A percentile compares a stretch with the other conserved stretches of the same genome.
phyloP scores from a whole-genome alignment of 2,888 invertebrate genomes.

The Acronicta psi region DNA sequence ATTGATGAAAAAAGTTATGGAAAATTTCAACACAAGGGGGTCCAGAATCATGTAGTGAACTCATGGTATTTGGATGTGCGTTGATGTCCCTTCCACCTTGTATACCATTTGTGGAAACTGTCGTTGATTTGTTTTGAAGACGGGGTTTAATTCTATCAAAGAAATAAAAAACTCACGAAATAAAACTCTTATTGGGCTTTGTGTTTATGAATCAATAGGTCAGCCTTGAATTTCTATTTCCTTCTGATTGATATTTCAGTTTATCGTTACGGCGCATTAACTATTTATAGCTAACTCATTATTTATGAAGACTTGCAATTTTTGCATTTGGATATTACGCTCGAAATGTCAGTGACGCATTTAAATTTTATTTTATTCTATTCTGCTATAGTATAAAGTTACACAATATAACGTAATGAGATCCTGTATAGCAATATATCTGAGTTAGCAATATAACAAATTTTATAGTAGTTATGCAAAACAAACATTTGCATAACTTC shows the following conservation, averaged over 20 bases:
- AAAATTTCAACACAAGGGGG: no score
- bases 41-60: no score
- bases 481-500: conserved; percentile 4
- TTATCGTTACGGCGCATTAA: conserved; percentile 20
- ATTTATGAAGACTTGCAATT: background rate
- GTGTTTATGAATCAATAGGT: conserved; percentile 15
- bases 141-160: background rate
- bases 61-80: no score
- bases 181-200: conserved; percentile 7
- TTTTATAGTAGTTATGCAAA: conserved; percentile 9
- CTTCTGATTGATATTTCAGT: conserved; percentile 36
- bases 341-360: no score
- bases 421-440: background rate
- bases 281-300: conserved; percentile 4
- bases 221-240: conserved; percentile 49
- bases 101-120: background rate
- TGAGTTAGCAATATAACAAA: conserved; percentile 5
- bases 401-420: background rate
- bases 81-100: no score
- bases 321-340: no score
- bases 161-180: no score
- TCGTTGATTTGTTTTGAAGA: background rate
- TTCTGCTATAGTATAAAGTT: conserved; percentile 9
- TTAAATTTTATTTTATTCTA: no score
- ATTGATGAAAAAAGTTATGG: no score